phyloP scores from a whole-genome alignment of 2,797 vertebrate species.

The Ibycter americanus region DNA sequence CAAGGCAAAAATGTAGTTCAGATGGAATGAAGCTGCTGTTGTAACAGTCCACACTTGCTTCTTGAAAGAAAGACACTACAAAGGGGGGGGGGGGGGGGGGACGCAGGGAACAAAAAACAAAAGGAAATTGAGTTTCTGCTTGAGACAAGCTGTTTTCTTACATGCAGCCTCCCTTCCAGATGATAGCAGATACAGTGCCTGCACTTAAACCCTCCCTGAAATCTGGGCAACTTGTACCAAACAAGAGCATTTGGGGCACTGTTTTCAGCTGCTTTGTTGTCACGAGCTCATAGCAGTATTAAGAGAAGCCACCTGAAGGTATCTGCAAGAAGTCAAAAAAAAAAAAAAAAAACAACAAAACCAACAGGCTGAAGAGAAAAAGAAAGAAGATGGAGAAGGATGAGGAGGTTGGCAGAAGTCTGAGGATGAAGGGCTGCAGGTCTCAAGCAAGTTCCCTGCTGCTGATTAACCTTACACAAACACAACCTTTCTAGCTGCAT shows the following conservation, averaged over 20 bases:
- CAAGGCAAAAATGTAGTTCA: background rate
- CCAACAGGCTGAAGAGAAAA: background rate
- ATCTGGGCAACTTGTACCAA: background rate
- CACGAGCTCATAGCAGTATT: fast-evolving
- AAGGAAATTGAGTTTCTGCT: background rate
- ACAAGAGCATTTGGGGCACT: background rate
- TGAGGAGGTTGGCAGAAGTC: background rate
- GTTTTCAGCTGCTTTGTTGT: background rate
- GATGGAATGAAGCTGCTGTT: background rate
- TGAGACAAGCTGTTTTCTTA: background rate
- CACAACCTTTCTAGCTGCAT: background rate
- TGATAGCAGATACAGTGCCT: background rate
- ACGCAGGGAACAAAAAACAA: background rate
- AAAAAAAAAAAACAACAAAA: too few relatives aligned
- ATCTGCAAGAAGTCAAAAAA: background rate
- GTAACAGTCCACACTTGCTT: background rate
- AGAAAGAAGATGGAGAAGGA: background rate
- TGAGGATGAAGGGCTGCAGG: background rate
- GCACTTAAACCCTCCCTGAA: background rate
- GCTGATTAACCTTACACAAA: background rate
- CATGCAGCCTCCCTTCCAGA: background rate
- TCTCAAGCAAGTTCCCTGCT: background rate
- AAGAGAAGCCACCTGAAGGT: background rate
- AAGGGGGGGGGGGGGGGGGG: background rate
- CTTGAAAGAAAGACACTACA: background rate